A percentile compares a stretch with the other conserved stretches of the same genome.
Evolutionary conservation across 2,797 vertebrate genomes (phyloP).

Genomic region (Synanceia verrucosa): DNA sequence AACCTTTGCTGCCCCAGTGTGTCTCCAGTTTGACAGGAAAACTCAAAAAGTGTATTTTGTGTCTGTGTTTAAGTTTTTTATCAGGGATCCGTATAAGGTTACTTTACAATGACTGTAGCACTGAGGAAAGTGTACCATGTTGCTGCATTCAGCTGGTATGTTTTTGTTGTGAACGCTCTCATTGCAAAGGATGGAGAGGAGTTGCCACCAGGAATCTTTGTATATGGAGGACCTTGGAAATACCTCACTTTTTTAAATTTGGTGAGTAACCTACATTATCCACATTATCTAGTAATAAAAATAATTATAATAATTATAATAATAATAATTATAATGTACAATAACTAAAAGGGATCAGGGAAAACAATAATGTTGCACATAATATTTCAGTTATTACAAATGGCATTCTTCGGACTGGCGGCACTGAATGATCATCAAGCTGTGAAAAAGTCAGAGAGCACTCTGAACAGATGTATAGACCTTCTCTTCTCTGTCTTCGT

Average conservation of each 20-base stretch:
- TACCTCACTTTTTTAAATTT: conserved; percentile 93
- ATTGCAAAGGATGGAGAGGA: conserved; percentile 61
- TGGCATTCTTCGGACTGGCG: conserved; percentile 87
- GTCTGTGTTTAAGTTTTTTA: background rate
- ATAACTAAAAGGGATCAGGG: background rate
- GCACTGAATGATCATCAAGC: conserved; percentile 84
- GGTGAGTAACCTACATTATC: conserved; percentile 83
- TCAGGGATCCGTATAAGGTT: background rate
- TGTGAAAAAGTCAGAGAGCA: conserved; percentile 26
- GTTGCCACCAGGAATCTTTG: conserved; percentile 78
- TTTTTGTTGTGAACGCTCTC: conserved; percentile 71
- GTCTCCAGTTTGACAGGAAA: conserved; percentile 17
- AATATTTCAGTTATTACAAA: conserved; percentile 89
- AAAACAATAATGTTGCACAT: background rate
- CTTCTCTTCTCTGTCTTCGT: conserved; percentile 88
- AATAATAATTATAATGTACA: background rate
- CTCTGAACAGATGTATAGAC: conserved; percentile 82
- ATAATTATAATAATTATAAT: background rate
- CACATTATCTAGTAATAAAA: background rate
- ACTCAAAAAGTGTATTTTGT: background rate
- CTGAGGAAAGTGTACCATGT: conserved; percentile 79
- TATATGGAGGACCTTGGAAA: conserved; percentile 89
- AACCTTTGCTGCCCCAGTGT: conserved; percentile 15
- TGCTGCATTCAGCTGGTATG: conserved; percentile 85
- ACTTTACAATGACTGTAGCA: conserved; percentile 70